Conservation (phyloP, 2,113 vertebrate species). For the Rhynchopsitta pachyrhyncha region DNA sequence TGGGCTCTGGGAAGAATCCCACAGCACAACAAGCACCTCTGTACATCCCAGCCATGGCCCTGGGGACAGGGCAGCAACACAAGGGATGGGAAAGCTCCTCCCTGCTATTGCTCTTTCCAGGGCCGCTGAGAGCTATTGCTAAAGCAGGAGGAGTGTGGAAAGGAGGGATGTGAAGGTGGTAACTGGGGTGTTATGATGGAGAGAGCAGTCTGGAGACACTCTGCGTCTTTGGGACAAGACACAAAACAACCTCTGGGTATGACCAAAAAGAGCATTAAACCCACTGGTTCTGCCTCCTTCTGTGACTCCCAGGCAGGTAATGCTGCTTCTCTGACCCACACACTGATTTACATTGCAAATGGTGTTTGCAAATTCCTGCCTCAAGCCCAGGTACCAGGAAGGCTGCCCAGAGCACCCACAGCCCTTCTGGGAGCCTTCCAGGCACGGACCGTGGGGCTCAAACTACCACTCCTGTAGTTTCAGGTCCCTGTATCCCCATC, state of each 20-base stretch:
- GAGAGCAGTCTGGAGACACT: neutral
- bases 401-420: neutral
- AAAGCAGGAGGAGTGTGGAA: neutral
- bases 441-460: fast-evolving
- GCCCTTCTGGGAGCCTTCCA: neutral
- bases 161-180: neutral
- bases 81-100: neutral
- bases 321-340: neutral
- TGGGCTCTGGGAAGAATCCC: neutral
- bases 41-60: neutral
- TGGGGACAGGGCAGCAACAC: neutral
- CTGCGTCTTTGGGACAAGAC: neutral
- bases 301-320: neutral
- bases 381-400: neutral
- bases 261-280: neutral
- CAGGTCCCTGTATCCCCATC: neutral
- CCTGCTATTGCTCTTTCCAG: neutral
- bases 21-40: fast-evolving
- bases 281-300: neutral
- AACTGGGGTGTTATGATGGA: neutral
- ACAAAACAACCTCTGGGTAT: neutral
- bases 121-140: neutral
- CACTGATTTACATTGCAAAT: neutral
- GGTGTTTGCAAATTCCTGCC: neutral
- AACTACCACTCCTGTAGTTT: neutral